phyloP scores from a whole-genome alignment of 2,797 vertebrate genomes.

The Poecilia wingei region DNA sequence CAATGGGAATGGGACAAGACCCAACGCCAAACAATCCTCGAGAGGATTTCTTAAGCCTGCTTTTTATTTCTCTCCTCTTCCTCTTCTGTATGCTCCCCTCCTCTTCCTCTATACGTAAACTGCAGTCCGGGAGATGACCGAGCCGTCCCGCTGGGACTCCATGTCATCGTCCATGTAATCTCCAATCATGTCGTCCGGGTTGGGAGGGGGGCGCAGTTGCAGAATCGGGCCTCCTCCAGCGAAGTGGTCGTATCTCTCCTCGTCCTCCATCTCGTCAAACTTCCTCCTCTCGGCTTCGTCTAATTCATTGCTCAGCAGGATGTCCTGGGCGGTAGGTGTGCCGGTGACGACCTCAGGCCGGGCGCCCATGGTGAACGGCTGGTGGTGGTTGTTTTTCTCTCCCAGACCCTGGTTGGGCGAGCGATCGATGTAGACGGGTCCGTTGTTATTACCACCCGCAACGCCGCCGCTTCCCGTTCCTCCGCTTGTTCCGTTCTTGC shows the following conservation, averaged over 20 bases:
- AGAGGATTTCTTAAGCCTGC: conserved; percentile 47
- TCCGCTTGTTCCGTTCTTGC: conserved; percentile 77
- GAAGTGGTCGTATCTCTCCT: conserved; percentile 83
- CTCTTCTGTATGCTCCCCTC: conserved; percentile 1
- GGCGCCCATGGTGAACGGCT: conserved; percentile 74
- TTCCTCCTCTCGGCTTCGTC: conserved; percentile 83
- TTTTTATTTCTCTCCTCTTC: conserved; percentile 11
- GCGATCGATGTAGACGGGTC: conserved; percentile 79
- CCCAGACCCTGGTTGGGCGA: conserved; percentile 74
- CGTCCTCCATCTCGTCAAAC: conserved; percentile 84
- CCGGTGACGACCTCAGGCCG: conserved; percentile 67
- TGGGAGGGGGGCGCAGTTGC: conserved; percentile 76
- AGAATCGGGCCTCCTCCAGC: conserved; percentile 81
- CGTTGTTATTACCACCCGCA: conserved; percentile 79
- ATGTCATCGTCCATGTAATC: conserved; percentile 86
- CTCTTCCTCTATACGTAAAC: conserved; percentile 85
- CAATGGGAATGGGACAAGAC: conserved; percentile 38
- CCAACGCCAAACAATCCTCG: conserved; percentile 58
- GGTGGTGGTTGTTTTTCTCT: conserved; percentile 78
- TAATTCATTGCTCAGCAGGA: conserved; percentile 81
- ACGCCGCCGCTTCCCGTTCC: conserved; percentile 55
- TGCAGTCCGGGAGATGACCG: conserved; percentile 91
- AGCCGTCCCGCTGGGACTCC: conserved; percentile 92
- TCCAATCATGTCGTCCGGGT: conserved; percentile 69
- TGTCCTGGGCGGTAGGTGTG: conserved; percentile 79